phyloP scores from a whole-genome alignment of 2,888 invertebrate genomes.

The Noctua fimbriata region DNA sequence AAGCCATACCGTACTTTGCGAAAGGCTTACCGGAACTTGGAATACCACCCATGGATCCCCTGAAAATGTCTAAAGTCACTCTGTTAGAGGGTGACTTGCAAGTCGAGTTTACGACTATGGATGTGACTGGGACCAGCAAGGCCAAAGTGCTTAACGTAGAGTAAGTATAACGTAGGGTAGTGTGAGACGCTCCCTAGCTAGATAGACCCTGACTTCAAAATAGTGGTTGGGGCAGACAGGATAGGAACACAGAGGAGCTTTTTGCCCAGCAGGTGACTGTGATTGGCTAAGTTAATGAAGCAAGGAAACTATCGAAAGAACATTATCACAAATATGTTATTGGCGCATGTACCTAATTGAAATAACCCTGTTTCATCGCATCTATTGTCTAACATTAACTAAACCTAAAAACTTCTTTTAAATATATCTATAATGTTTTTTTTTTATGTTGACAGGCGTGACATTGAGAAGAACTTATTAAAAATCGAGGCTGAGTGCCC shows the following conservation, averaged over 20 bases:
- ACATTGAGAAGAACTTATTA: slow-evolving; percentile 1
- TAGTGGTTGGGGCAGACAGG: background rate
- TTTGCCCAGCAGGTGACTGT: too few species aligned
- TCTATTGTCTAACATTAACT: background rate
- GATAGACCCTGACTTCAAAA: background rate
- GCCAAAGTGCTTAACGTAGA: slow-evolving; percentile 42
- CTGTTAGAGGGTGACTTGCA: slow-evolving; percentile 30
- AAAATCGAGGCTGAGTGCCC: slow-evolving; percentile 34
- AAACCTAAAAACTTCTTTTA: background rate
- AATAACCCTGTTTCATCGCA: background rate
- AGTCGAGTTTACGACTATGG: slow-evolving; percentile 27
- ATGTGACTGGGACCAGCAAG: slow-evolving; percentile 28
- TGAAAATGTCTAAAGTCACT: slow-evolving; percentile 15
- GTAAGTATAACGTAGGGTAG: slow-evolving; percentile 29
- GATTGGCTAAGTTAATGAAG: too few species aligned
- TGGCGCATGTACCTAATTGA: background rate
- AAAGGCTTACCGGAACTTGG: slow-evolving; percentile 42
- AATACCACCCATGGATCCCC: slow-evolving; percentile 43
- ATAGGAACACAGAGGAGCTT: too few species aligned
- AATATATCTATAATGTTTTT: background rate
- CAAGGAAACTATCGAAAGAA: too few species aligned
- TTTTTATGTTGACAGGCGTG: slow-evolving; percentile 34
- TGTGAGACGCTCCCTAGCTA: too few species aligned
- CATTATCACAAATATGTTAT: background rate
- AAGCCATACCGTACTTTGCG: slow-evolving; percentile 41